A percentile compares a stretch with the other conserved stretches of the same genome.
phyloP scores from a whole-genome alignment of 2,888 invertebrate genomes.

The Phragmatobia fuliginosa region DNA sequence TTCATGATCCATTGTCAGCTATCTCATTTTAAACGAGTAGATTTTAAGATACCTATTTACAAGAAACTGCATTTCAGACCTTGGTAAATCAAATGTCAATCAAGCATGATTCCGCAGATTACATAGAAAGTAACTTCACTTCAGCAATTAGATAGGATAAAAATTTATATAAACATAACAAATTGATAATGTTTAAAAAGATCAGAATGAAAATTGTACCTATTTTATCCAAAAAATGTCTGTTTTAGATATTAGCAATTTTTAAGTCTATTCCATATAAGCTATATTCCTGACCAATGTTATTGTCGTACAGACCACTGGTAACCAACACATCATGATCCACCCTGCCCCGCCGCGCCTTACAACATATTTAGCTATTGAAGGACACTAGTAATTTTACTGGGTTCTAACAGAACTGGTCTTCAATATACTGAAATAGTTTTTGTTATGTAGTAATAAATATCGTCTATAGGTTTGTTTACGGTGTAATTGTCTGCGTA shows the following conservation, averaged over 20 bases:
- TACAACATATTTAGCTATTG: constrained; percentile 26
- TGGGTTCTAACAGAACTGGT: constrained; percentile 44
- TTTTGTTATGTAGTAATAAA: constrained; percentile 47
- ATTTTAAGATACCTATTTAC: too few species aligned
- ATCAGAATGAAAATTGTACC: neutral
- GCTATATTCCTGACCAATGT: constrained; percentile 55
- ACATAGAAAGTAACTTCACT: too few species aligned
- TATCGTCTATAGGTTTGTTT: constrained; percentile 54
- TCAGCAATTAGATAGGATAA: too few species aligned
- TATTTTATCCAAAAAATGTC: neutral
- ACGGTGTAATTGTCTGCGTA: constrained; percentile 34
- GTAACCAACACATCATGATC: constrained; percentile 50
- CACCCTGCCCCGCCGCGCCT: constrained; percentile 33
- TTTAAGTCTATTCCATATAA: constrained; percentile 39
- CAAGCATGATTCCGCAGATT: neutral
- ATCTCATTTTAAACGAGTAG: too few species aligned
- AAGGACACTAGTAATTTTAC: constrained; percentile 36
- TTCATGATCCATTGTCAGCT: too few species aligned
- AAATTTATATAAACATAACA: too few species aligned
- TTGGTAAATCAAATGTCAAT: neutral
- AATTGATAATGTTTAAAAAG: neutral
- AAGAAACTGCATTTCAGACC: neutral
- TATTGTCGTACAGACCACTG: constrained; percentile 58
- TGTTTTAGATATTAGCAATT: neutral
- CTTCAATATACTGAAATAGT: constrained; percentile 39